These are phyloP conservation scores for Phoxinus dragarum DNA, from an alignment of 2,797 vertebrate species.

Conservation along the genomic window DNA sequence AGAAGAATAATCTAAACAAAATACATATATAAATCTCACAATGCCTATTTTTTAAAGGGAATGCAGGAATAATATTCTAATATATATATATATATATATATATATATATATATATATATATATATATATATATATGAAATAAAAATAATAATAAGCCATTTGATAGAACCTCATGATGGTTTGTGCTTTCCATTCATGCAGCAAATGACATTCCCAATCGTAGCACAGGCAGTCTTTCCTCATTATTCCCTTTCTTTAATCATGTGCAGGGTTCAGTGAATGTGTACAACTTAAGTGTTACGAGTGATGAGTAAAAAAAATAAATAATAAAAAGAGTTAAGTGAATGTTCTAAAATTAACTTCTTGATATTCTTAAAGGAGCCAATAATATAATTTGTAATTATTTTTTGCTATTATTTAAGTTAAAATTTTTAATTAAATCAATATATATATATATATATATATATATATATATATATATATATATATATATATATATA, in stretches of 20 bases:
- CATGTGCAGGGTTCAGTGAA: conserved; percentile 66
- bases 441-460: background rate
- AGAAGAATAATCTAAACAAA: background rate
- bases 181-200: conserved; percentile 72
- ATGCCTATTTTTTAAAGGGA: conserved; percentile 69
- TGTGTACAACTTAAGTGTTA: conserved; percentile 29
- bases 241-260: conserved; percentile 74
- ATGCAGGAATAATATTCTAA: conserved; percentile 74
- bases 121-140: conserved; percentile 70
- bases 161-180: conserved; percentile 72
- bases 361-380: background rate
- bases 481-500: no score
- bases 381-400: background rate
- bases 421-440: background rate
- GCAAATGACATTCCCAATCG: conserved; percentile 73
- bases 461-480: no score
- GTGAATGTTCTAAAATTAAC: background rate
- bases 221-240: conserved; percentile 60
- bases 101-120: conserved; percentile 62
- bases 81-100: conserved; percentile 69
- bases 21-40: conserved; percentile 65
- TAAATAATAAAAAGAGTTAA: background rate
- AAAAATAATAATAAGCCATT: conserved; percentile 56
- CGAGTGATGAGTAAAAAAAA: background rate
- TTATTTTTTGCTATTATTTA: background rate